These are phyloP conservation scores for Pachycephala philippinensis DNA, from an alignment of 2,113 vertebrate genomes.

Conservation along the genomic window DNA sequence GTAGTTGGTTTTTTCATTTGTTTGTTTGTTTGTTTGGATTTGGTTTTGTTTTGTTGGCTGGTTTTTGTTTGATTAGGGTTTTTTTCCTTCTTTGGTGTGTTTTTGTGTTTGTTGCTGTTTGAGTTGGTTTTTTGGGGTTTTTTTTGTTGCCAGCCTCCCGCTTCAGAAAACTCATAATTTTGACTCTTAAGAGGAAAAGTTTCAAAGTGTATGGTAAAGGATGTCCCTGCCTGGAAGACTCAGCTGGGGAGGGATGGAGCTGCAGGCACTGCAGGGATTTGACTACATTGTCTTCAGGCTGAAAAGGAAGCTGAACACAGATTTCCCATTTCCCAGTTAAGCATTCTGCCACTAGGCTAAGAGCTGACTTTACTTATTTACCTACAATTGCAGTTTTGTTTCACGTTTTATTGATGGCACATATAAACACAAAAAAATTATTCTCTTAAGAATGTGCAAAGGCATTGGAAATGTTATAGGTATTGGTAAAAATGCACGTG, in stretches of 20 bases:
- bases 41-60: background rate
- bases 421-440: background rate
- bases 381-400: background rate
- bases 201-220: background rate
- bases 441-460: background rate
- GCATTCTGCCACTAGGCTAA: background rate
- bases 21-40: background rate
- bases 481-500: background rate
- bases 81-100: background rate
- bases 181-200: background rate
- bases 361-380: background rate
- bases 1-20: background rate
- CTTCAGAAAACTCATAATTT: background rate
- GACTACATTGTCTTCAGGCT: background rate
- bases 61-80: background rate
- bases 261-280: accelerated
- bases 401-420: background rate
- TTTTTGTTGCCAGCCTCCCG: too few relatives aligned
- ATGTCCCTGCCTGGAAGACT: background rate
- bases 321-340: background rate
- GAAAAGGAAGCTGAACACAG: background rate
- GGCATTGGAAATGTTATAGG: background rate
- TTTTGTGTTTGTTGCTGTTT: background rate
- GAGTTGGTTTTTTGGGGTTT: background rate
- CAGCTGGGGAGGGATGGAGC: background rate